Evolutionary conservation across 2,113 vertebrate genomes (phyloP).

Genomic region (Corythornis madagascariensis): DNA sequence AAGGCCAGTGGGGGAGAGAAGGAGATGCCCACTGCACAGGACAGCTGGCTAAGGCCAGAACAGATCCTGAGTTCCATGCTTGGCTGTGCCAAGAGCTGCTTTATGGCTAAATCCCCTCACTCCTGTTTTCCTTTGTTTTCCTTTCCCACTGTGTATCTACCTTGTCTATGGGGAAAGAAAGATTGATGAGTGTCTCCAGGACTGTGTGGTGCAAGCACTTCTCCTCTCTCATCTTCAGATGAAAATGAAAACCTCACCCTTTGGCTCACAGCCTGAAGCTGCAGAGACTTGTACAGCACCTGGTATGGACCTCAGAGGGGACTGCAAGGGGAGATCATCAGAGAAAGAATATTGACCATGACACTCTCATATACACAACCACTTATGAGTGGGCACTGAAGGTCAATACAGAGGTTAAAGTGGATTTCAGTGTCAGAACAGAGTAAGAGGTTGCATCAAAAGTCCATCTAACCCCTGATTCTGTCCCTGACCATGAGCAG

Average conservation of each 20-base stretch:
- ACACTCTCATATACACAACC: background rate
- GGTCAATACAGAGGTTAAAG: background rate
- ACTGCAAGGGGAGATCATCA: background rate
- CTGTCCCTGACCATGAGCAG: background rate
- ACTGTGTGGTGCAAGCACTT: conserved; percentile 6
- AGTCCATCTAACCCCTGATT: background rate
- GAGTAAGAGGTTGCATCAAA: background rate
- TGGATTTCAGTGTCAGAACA: background rate
- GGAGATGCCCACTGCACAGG: background rate
- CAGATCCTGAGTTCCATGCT: background rate
- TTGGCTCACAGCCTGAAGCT: background rate
- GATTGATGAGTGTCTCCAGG: conserved; percentile 23
- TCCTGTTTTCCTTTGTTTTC: conserved; percentile 1
- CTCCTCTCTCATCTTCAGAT: background rate
- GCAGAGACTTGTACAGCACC: conserved; percentile 24
- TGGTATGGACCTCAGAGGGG: background rate
- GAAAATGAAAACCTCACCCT: conserved; percentile 23
- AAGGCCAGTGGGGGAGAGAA: background rate
- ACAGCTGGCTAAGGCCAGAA: background rate
- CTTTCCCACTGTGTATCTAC: background rate
- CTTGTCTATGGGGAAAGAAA: conserved; percentile 17
- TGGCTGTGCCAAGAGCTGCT: background rate
- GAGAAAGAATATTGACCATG: background rate
- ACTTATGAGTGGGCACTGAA: background rate
- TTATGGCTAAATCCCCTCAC: background rate